Evolutionary conservation across 2,113 vertebrate genomes (phyloP), one percentile per base, ranked within the genome.

Genomic region (Aegithalos caudatus): DNA sequence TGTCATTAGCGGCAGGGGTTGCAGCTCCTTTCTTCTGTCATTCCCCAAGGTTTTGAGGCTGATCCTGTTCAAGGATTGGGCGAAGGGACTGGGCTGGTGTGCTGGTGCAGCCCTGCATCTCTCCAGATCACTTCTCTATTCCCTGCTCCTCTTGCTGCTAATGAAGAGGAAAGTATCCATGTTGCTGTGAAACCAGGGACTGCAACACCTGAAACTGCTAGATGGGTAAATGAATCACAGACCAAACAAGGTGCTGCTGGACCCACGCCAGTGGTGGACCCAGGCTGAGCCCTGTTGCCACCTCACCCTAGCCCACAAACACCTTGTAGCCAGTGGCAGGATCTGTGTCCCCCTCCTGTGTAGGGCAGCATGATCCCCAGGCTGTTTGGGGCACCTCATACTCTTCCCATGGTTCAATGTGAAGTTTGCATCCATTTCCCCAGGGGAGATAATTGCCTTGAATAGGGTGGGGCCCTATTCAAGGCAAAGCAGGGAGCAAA

Each of bases 391-490:
- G 16, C 24, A 33, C 42, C 67, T 54, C 54, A 17, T 56, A 79
- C 22, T 6, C 23, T 84, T 35, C 27, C 33, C 6, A 0, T 0
- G 0, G 10, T 74, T 86, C 40, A 22, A 13, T 14, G 1, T 11
- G 11, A 42, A 11, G 29, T 84, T 94, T 71, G 21, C 50, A 42
- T 48, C 40, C 27, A 13, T 47, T 56, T 74, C 29, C 67, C 27
- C 1, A 3, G 9, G 7, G n/a, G 31, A 77, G 3, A 22, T 23
- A n/a, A 65, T 38, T 78, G 71, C 76, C 74, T 56, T 10, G 23
- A 62, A 77, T n/a, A n/a, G 56, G 80, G 71, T 64, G 51, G 37
- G 73, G 58, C 40, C 10, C 6, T 74, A 67, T 82, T 65, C 70
- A 85, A 80, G 66, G 54, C 51, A 81, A 78, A 74, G 14, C 35